Base-by-base conservation (phyloP, 2,888 invertebrate species). In the Drosophila tripunctata region DNA sequence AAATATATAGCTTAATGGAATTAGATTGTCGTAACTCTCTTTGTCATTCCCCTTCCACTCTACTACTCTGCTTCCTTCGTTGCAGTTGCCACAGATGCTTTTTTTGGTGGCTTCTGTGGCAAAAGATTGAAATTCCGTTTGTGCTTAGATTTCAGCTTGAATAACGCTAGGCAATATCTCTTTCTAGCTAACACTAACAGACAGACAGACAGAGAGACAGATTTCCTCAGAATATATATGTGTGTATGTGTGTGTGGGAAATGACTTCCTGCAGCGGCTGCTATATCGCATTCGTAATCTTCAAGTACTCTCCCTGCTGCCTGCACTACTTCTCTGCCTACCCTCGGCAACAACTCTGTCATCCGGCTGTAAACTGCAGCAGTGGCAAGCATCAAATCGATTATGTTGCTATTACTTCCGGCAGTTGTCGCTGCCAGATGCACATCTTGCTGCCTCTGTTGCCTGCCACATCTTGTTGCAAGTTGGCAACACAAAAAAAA, bases 401-500 rank as follows among this genome's bases (percentile, higher is more conserved):
- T 86, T 83, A 84, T 80, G 82, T 80, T 87, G 80, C 84, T 84
- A 84, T 87, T 84, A 87, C 79, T 87, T 84, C 84, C 83, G 78
- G 75, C 81, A 80, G 75, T 67, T 80, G 80, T 71, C 83, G 73
- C 61, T 69, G 48, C 60, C 83, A 83, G 86, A 61, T 80, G 81
- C 76, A 81, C 66, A 73, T 48, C 43, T 35, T 38, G 24, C 19
- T 48, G 15, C 36, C 10, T 19, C 3, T 5, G 7, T 6, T 14
- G 19, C 6, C 30, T 21, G 14, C 21, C 33, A 24, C 43, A n/a
- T 17, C 22, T 40, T n/a, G 10, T 17, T 33, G 57, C 44, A 14
- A 22, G 14, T 43, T 19, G 12, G 17, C n/a, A n/a, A n/a, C n/a
- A n/a, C n/a, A n/a, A n/a, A n/a, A n/a, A n/a, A n/a, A n/a, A n/a